Base-by-base conservation (phyloP, 2,113 vertebrate genomes). In the Dolichotis patagonum region DNA sequence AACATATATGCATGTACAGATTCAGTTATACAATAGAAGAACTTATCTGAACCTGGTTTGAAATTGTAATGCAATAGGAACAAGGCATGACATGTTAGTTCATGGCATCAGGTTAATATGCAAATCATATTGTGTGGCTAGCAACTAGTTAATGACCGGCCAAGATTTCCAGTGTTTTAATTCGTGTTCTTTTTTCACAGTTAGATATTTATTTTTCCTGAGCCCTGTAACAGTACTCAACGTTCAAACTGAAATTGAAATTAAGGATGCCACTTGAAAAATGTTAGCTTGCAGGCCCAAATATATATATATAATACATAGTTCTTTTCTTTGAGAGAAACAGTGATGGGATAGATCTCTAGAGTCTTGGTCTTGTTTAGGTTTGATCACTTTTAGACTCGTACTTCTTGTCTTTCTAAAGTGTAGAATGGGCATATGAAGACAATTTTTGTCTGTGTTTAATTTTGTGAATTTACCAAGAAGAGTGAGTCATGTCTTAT, bases 381-480 rank as follows among this genome's bases (percentile, higher is more conserved):
- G 80, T 56, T 3, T 78, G 62, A 43, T 12, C 35, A 69, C 28
- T 54, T 96, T 96, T 52, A 81, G 63, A 91, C 52, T 43, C 90
- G 43, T 60, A 85, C 60, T 73, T 96, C 93, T 82, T 93, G 43
- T 88, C 88, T 97, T 94, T 94, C 80, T 87, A 96, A 82, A 63
- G 81, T 90, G 82, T 75, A 75, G 49, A 94, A 80, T 96, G 67
- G 88, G 52, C 90, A 94, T 58, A 65, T 73, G 69, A 92, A 94
- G 71, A 84, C 78, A 71, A 35, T 93, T 96, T 95, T 94, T 2
- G 26, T 95, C 95, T 95, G 60, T 96, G 77, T 96, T 96, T 96
- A 78, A 90, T 97, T 97, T 91, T 14, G 0, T 85, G 73, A 80
- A 78, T 94, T 97, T 93, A 90, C 52, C 83, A 90, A 95, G 60